Conservation (phyloP, 1,140 invertebrate genomes). For the Nixonia krombeini region DNA sequence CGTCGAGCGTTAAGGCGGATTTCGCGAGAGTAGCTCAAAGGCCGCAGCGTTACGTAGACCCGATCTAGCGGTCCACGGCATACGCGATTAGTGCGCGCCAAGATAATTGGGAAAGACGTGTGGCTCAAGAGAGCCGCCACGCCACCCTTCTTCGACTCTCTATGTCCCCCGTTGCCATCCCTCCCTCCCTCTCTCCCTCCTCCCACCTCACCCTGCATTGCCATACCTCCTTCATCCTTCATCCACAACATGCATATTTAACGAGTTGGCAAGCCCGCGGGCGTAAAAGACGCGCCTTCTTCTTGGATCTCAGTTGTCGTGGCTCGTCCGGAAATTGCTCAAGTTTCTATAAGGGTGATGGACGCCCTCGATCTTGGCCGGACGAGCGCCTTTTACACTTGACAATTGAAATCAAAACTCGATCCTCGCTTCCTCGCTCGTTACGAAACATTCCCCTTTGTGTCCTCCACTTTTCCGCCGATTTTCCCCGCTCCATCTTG, state of each 20-base stretch:
- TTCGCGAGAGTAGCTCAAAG: conserved; percentile 59
- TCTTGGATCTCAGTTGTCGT: conserved; percentile 22
- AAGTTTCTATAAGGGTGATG: conserved; percentile 49
- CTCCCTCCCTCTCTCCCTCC: conserved; percentile 39
- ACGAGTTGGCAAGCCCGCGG: conserved; percentile 58
- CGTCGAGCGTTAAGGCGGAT: conserved; percentile 53
- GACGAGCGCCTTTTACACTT: conserved; percentile 4
- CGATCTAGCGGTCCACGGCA: conserved; percentile 46
- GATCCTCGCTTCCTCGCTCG: conserved; percentile 1
- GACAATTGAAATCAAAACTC: conserved; percentile 49
- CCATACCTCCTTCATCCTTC: conserved; percentile 35
- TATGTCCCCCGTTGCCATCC: conserved; percentile 15
- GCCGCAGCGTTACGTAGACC: conserved; percentile 56
- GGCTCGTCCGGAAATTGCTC: conserved; percentile 55
- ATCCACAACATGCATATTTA: conserved; percentile 64
- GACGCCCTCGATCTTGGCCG: conserved; percentile 13
- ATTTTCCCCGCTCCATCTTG: too few relatives aligned
- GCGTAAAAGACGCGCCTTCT: conserved; percentile 37
- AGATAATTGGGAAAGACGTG: conserved; percentile 69
- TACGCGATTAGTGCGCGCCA: conserved; percentile 63
- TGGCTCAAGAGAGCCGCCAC: conserved; percentile 29
- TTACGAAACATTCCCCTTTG: conserved; percentile 38
- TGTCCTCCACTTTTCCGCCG: neutral
- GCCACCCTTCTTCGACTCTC: conserved; percentile 8
- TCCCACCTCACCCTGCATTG: conserved; percentile 14